phyloP scores from a whole-genome alignment of 2,113 vertebrate species.

The Buteo buteo region DNA sequence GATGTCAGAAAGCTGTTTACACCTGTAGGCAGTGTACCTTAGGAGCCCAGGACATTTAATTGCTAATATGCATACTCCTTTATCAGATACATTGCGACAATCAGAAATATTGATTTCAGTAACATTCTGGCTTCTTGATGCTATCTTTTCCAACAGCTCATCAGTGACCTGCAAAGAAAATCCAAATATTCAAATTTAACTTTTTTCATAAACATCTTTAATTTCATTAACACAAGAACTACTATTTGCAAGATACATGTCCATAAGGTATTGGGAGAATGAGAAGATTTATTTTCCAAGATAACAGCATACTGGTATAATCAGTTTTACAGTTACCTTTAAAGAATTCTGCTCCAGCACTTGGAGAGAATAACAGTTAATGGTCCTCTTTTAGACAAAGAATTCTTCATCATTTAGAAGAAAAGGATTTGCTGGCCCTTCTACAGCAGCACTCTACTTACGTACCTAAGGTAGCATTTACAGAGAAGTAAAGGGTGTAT shows the following conservation, averaged over 20 bases:
- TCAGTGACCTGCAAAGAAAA: constrained; percentile 85
- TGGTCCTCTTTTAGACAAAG: neutral
- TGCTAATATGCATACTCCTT: constrained; percentile 87
- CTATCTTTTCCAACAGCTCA: constrained; percentile 92
- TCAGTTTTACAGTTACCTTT: neutral
- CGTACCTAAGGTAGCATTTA: neutral
- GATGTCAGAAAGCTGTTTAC: constrained; percentile 93
- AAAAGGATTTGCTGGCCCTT: neutral
- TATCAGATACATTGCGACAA: constrained; percentile 92
- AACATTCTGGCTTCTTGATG: constrained; percentile 93
- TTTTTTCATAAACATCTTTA: neutral
- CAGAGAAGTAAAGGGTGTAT: neutral
- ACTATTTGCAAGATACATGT: neutral
- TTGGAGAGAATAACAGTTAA: neutral
- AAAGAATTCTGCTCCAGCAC: neutral
- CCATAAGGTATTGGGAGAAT: neutral
- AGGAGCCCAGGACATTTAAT: constrained; percentile 90
- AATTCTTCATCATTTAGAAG: neutral
- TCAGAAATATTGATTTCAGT: constrained; percentile 98
- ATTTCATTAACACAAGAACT: neutral
- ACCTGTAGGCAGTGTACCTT: constrained; percentile 93
- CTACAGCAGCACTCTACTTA: neutral
- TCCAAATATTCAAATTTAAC: neutral
- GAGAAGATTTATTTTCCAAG: neutral
- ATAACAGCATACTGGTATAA: neutral